Evolutionary conservation across 2,113 vertebrate species (phyloP), one percentile per base, ranked within the genome.

Genomic region (Benthochromis sp.): DNA sequence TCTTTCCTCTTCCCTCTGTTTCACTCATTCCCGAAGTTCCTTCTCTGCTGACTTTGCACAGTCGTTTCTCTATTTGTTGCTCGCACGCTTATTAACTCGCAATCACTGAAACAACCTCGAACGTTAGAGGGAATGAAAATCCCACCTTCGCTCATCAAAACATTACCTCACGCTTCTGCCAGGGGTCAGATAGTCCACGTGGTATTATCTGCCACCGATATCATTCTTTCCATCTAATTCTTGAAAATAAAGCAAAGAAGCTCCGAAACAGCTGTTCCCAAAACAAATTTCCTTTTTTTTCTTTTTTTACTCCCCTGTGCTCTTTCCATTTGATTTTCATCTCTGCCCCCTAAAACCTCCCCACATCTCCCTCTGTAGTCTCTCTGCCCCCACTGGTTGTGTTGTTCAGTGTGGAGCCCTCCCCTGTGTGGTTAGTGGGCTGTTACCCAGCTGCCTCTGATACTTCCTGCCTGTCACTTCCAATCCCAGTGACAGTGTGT

Each of bases 381-480:
- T 88, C 83, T 87, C 88, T 86, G 47, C 82, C 90, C 89, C 55
- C 88, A 83, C 89, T 91, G 86, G 82, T 92, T 83, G 88, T 92
- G 92, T 82, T 93, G 86, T 89, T 83, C 84, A 90, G 84, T 61
- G 89, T 89, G 59, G 84, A 86, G 84, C 86, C 91, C 90, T 91
- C 93, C 94, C 89, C 81, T 91, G 90, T 93, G 95, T 90, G 89
- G 88, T 94, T 95, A 91, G 93, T 93, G 89, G 94, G 90, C 90
- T 96, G 91, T 91, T 95, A 93, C 93, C 87, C 93, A 95, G 93
- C 93, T 93, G 94, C 92, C 92, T 94, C 88, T 91, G 92, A 93
- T 93, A 94, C 92, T 94, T 95, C 94, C 94, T 94, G 92, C 94
- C 92, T 95, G 94, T 94, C 94, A 95, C 93, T 95, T 96, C 84